Conservation (phyloP, 1,140 invertebrate species). For the Drosophila tsacasi region DNA sequence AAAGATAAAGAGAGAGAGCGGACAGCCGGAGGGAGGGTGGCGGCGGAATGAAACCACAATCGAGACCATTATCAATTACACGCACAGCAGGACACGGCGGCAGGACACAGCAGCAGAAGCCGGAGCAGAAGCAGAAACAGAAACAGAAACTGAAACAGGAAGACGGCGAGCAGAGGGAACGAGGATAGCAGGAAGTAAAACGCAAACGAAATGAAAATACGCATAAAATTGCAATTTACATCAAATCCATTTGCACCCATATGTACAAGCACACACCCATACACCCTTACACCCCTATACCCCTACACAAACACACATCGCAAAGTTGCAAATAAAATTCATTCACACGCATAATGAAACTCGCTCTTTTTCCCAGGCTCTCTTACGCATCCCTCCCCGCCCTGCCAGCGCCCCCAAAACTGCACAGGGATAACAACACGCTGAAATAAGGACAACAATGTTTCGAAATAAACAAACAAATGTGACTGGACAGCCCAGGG, state of each 20-base stretch:
- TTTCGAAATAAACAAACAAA: constrained; percentile 83
- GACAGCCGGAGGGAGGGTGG: not conserved
- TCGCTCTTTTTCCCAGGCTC: constrained; percentile 42
- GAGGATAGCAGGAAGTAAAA: constrained; percentile 4
- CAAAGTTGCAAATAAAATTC: constrained; percentile 78
- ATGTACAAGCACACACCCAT: constrained; percentile 51
- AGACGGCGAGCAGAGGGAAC: not conserved
- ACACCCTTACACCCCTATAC: not conserved
- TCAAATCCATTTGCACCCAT: constrained; percentile 81
- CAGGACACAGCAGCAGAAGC: constrained; percentile 42
- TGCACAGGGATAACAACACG: constrained; percentile 69
- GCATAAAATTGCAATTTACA: constrained; percentile 84
- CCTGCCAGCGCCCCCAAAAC: constrained; percentile 4
- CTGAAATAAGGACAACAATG: constrained; percentile 80
- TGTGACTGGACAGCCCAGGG: constrained; percentile 35
- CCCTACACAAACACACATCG: not conserved
- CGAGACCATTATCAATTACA: constrained; percentile 83
- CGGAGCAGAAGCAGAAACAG: not conserved
- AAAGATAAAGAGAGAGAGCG: constrained; percentile 38
- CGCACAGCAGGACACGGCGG: constrained; percentile 73
- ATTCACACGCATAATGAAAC: constrained; percentile 82
- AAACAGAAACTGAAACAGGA: not conserved
- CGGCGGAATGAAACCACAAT: constrained; percentile 67
- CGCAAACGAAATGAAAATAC: constrained; percentile 75
- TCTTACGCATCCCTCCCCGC: not conserved